Percentiles rank a stretch among this genome's conserved stretches.
phyloP scores from a whole-genome alignment of 1,140 invertebrate genomes.

The Papilio machaon region DNA sequence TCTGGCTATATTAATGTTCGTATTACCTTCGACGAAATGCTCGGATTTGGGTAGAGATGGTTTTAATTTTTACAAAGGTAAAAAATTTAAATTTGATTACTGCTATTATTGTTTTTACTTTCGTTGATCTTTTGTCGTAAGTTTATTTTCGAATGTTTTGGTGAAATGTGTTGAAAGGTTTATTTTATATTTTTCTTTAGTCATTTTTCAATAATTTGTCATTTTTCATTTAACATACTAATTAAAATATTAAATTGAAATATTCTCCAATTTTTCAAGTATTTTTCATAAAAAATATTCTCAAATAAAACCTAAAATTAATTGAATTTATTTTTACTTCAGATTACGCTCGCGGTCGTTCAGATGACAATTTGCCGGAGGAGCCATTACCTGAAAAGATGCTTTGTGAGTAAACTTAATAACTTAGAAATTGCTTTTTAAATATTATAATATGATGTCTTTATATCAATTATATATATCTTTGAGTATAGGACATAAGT shows the following conservation, averaged over 20 bases:
- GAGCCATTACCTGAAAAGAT: constrained; percentile 52
- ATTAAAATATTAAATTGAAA: not conserved
- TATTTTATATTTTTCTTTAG: not conserved
- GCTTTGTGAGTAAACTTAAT: constrained; percentile 61
- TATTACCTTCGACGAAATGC: constrained; percentile 44
- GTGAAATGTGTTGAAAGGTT: not conserved
- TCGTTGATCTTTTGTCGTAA: not conserved
- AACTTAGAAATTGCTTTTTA: constrained; percentile 32
- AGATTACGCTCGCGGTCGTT: constrained; percentile 67
- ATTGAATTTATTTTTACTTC: constrained; percentile 27
- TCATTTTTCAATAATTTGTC: not conserved
- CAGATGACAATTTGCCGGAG: constrained; percentile 57
- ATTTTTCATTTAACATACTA: not conserved
- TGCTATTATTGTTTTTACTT: not conserved
- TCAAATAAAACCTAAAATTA: constrained; percentile 17
- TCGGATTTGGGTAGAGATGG: constrained; percentile 66
- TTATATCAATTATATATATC: not conserved
- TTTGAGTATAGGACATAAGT: not conserved
- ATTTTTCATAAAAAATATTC: not conserved
- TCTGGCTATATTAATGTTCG: constrained; percentile 55
- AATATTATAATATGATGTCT: constrained; percentile 10
- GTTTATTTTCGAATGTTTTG: not conserved
- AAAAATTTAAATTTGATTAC: not conserved
- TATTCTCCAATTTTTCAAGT: not conserved
- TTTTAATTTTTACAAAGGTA: constrained; percentile 75